These are phyloP conservation scores for Megaceryle torquata DNA, from an alignment of 2,113 vertebrate genomes.

Conservation along the genomic window DNA sequence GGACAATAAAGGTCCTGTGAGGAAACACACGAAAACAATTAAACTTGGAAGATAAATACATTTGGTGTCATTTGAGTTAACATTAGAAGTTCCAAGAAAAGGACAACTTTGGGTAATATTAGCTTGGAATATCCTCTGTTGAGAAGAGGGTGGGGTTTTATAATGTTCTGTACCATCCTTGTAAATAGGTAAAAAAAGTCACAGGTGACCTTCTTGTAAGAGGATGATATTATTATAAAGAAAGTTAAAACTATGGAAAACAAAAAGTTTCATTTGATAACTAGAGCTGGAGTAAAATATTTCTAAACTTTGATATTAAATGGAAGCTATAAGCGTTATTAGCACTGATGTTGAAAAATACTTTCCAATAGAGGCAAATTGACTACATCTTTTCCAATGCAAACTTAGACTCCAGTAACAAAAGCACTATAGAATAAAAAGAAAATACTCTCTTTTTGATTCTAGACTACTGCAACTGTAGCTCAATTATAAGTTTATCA, in stretches of 20 bases:
- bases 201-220: not conserved
- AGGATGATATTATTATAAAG: not conserved
- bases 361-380: not conserved
- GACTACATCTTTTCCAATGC: not conserved
- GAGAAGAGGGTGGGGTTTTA: not conserved
- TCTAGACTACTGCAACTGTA: not conserved
- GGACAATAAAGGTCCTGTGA: not conserved
- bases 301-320: not conserved
- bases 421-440: not conserved
- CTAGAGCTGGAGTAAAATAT: not conserved
- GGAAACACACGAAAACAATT: constrained; percentile 6
- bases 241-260: not conserved
- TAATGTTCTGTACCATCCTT: not conserved
- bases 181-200: not conserved
- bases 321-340: not conserved
- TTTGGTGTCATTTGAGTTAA: not conserved
- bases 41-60: not conserved
- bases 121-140: not conserved
- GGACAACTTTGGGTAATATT: not conserved
- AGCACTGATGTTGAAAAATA: not conserved
- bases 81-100: not conserved
- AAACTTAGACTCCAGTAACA: not conserved
- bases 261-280: not conserved
- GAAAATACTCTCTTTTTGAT: not conserved
- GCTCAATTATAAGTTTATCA: not conserved